Evolutionary conservation across 2,797 vertebrate species (phyloP).

Genomic region (Arctocebus calabarensis): DNA sequence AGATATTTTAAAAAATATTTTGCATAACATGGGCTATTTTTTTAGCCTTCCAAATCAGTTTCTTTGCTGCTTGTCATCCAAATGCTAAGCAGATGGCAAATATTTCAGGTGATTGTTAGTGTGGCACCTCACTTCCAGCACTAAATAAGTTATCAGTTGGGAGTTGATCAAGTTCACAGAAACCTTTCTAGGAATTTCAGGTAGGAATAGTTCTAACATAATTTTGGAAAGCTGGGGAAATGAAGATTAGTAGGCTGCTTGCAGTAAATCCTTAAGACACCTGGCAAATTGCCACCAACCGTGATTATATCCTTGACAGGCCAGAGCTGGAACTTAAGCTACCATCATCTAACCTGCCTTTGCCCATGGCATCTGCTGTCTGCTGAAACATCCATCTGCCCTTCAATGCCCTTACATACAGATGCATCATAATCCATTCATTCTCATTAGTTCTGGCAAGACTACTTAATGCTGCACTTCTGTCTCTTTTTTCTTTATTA

Average conservation of each 20-base stretch:
- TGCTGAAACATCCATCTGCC: no score
- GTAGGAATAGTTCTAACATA: background rate
- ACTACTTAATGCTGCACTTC: background rate
- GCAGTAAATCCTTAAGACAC: background rate
- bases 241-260: background rate
- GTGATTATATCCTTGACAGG: background rate
- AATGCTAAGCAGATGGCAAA: background rate
- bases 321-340: background rate
- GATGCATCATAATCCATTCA: background rate
- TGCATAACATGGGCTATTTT: background rate
- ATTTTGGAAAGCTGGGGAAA: background rate
- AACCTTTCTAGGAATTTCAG: background rate
- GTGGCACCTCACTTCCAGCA: background rate
- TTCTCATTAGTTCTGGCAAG: background rate
- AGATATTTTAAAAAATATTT: background rate
- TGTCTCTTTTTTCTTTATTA: background rate
- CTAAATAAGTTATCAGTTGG: background rate
- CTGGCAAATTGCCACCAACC: background rate
- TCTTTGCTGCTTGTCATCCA: background rate
- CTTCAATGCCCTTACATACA: fast-evolving
- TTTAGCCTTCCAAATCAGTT: background rate
- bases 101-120: background rate
- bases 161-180: background rate
- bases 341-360: background rate
- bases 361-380: background rate